Evolutionary conservation across 2,888 invertebrate species (phyloP).

Genomic region (Steromphala cineraria): DNA sequence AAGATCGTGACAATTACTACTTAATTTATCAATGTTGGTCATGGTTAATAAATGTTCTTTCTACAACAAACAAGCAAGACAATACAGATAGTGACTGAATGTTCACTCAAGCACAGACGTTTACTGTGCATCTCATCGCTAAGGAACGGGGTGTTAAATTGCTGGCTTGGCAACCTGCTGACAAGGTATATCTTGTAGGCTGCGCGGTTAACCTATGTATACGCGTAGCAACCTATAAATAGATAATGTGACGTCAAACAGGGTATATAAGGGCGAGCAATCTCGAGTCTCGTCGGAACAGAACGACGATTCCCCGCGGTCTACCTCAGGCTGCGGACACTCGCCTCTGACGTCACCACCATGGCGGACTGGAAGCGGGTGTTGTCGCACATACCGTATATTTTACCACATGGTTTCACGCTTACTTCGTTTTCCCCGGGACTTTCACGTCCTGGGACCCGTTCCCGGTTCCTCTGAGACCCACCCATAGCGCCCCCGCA

Average conservation of each 20-base stretch:
- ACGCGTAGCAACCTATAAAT: too few relatives aligned
- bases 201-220: too few relatives aligned
- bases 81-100: too few relatives aligned
- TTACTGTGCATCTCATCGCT: too few relatives aligned
- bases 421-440: slow-evolving; percentile 24
- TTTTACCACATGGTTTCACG: not conserved
- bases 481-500: slow-evolving; percentile 17
- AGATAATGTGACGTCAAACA: not conserved
- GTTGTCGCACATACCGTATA: slow-evolving; percentile 15
- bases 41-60: too few relatives aligned
- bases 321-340: not conserved
- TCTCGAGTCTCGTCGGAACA: not conserved
- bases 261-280: not conserved
- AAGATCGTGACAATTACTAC: too few relatives aligned
- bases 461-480: slow-evolving; percentile 15
- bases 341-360: not conserved
- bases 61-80: too few relatives aligned
- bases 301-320: not conserved
- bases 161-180: too few relatives aligned
- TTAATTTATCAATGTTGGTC: too few relatives aligned
- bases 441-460: slow-evolving; percentile 9
- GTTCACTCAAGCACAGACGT: too few relatives aligned
- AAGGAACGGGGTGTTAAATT: too few relatives aligned
- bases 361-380: slow-evolving; percentile 22
- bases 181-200: too few relatives aligned